Evolutionary conservation across 2,888 invertebrate genomes (phyloP).

Genomic region (Pardosa pseudoannulata): DNA sequence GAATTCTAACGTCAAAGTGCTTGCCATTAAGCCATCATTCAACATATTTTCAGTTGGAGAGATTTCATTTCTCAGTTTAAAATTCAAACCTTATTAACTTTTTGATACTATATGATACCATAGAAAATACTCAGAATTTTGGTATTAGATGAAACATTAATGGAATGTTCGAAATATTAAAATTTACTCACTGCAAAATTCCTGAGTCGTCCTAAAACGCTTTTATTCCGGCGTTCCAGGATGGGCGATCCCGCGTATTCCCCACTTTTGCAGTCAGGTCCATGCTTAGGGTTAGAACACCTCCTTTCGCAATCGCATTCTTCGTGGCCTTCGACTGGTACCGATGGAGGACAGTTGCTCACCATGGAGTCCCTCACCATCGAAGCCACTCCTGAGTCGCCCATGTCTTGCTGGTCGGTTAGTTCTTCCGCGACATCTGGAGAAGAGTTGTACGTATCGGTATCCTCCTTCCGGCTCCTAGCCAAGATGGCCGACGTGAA

Average conservation of each 20-base stretch:
- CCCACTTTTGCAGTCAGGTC: conserved; percentile 29
- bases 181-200: conserved; percentile 65
- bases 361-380: conserved; percentile 37
- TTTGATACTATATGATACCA: too few species aligned
- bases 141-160: too few species aligned
- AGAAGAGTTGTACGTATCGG: neutral
- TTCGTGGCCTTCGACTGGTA: conserved; percentile 3
- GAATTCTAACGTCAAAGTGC: too few species aligned
- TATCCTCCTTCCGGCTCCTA: conserved; percentile 12
- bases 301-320: conserved; percentile 64
- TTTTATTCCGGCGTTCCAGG: conserved; percentile 63
- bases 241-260: conserved; percentile 58
- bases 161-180: too few species aligned
- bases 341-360: conserved; percentile 1
- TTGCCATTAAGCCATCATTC: too few species aligned
- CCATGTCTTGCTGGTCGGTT: conserved; percentile 21
- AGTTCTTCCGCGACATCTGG: neutral
- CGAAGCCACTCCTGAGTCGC: conserved; percentile 49
- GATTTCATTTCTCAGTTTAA: too few species aligned
- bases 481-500: conserved; percentile 70
- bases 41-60: too few species aligned
- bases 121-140: too few species aligned
- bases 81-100: too few species aligned
- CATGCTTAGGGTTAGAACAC: conserved; percentile 53
- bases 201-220: conserved; percentile 63